These are phyloP conservation scores for Gorsachius goisagi DNA, from an alignment of 2,113 vertebrate genomes.

Conservation along the genomic window DNA sequence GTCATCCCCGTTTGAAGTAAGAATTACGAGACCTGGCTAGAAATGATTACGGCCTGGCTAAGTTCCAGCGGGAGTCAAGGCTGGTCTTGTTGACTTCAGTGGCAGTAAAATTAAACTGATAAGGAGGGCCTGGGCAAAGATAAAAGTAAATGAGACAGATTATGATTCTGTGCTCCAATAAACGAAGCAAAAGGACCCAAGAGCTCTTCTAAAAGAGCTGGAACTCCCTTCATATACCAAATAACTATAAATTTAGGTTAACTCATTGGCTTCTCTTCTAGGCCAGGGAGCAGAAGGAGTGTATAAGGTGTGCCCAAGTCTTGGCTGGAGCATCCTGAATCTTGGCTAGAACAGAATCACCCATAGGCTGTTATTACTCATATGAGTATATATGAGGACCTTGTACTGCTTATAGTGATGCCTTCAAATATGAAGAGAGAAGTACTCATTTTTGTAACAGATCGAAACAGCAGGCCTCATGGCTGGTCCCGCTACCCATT, in stretches of 20 bases:
- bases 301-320: not conserved
- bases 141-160: not conserved
- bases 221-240: not conserved
- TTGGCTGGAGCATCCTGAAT: not conserved
- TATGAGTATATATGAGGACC: not conserved
- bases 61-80: not conserved
- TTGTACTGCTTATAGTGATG: not conserved
- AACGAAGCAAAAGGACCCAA: not conserved
- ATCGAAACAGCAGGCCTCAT: not conserved
- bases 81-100: conserved; percentile 1
- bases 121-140: not conserved
- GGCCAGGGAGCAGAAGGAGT: not conserved
- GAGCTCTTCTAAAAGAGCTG: not conserved
- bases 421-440: not conserved
- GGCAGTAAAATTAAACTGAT: not conserved
- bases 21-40: not conserved
- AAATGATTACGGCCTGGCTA: not conserved
- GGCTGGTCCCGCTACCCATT: not conserved
- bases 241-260: not conserved
- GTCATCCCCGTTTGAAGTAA: not conserved
- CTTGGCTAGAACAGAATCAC: not conserved
- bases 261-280: not conserved
- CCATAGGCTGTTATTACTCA: not conserved
- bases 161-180: not conserved
- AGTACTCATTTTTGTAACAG: not conserved